These are phyloP conservation scores for Drosophila eohydei DNA, from an alignment of 2,888 invertebrate genomes.

Conservation along the genomic window DNA sequence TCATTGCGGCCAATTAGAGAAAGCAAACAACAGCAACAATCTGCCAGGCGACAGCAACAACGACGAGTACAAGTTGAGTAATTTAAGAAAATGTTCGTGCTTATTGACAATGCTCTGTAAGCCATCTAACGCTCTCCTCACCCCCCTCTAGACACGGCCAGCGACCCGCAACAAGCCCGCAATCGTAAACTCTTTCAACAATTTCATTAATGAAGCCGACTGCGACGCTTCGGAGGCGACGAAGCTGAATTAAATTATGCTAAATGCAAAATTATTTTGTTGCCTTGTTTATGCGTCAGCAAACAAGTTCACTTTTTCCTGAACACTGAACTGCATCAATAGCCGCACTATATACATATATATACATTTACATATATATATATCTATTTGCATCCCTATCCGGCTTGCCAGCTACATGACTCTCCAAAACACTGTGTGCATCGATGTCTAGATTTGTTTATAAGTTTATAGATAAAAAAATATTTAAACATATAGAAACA, in stretches of 20 bases:
- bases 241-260: conserved; percentile 37
- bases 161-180: conserved; percentile 12
- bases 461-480: too few relatives aligned
- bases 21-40: conserved; percentile 52
- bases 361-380: not conserved
- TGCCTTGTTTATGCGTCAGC: conserved; percentile 17
- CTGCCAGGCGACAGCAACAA: conserved; percentile 22
- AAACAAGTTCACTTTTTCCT: conserved; percentile 9
- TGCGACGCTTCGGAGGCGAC: conserved; percentile 14
- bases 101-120: conserved; percentile 24
- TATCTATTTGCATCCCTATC: not conserved
- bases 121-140: conserved; percentile 6
- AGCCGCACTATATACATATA: not conserved
- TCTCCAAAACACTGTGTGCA: not conserved
- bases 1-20: conserved; percentile 69
- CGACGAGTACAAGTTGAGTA: conserved; percentile 21
- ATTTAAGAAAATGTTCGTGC: conserved; percentile 38
- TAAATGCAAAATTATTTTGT: conserved; percentile 42
- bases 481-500: too few relatives aligned
- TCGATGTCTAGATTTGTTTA: too few relatives aligned
- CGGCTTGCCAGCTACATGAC: not conserved
- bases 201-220: conserved; percentile 39
- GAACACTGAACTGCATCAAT: conserved; percentile 2
- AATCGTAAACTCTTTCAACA: conserved; percentile 38
- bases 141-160: not conserved